Evolutionary conservation across 2,113 vertebrate species (phyloP).

Genomic region (Callochromis pleurospilus): DNA sequence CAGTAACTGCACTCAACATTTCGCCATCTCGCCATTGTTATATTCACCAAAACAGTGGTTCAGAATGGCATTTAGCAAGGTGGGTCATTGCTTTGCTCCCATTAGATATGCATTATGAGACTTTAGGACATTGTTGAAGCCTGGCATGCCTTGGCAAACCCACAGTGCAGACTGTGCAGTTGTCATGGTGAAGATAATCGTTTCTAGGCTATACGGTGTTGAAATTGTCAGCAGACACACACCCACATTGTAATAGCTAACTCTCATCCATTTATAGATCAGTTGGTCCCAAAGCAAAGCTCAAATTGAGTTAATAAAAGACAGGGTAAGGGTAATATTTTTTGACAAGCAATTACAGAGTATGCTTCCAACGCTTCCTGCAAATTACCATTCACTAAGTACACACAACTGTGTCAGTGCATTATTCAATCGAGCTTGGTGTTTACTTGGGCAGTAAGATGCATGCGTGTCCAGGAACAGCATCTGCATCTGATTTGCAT

Average conservation of each 20-base stretch:
- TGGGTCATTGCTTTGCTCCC: slow-evolving; percentile 2
- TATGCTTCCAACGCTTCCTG: background rate
- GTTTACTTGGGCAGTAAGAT: background rate
- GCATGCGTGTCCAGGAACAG: background rate
- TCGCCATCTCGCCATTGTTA: slow-evolving; percentile 14
- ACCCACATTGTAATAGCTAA: background rate
- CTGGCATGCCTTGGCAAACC: slow-evolving; percentile 28
- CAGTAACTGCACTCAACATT: background rate
- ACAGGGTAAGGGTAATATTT: background rate
- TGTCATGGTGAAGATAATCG: slow-evolving; percentile 45
- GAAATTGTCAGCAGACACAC: background rate
- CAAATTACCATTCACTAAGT: background rate
- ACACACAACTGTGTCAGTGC: background rate
- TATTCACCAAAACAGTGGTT: background rate
- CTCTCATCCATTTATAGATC: background rate
- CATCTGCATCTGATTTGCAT: background rate
- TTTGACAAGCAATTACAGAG: background rate
- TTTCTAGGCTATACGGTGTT: background rate
- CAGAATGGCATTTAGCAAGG: slow-evolving; percentile 35
- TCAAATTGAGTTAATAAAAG: background rate
- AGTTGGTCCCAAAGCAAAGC: background rate
- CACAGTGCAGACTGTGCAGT: slow-evolving; percentile 13
- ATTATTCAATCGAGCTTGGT: background rate
- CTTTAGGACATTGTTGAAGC: slow-evolving; percentile 14
- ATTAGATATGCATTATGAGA: slow-evolving; percentile 8